Evolutionary conservation across 2,888 invertebrate species (phyloP), one percentile per base, ranked within the genome.

Genomic region (Watsonalla cultraria): DNA sequence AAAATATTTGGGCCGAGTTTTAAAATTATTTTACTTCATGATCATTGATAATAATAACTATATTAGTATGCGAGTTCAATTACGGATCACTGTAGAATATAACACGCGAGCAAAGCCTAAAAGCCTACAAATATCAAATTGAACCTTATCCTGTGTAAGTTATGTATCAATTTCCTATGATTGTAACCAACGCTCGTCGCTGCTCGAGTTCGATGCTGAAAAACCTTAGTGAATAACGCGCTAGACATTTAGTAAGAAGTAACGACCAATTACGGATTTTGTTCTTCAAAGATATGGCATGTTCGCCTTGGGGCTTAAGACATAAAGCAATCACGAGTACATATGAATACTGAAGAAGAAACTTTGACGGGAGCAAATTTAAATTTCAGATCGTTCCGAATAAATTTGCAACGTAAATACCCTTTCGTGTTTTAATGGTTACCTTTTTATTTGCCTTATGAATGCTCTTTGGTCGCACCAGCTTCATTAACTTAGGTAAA

Each of bases 311-410:
- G 66, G 75, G 68, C 63, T 71, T 68, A 74, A 77, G 74, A 74
- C 70, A 65, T 69, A 65, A 74, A 67, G 74, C 71, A 80, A 78
- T 74, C 79, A 76, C 64, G 64, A 67, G 70, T 72, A 70, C 69
- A 72, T 75, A 75, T 74, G 73, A 72, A 66, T 72, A 73, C 72
- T 74, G 72, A 59, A 66, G 57, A 74, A 49, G 74, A 74, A 85
- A 86, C 79, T 86, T 87, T 87, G 85, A 86, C 84, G 82, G 86
- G 76, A 76, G 74, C 78, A 55, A 72, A 87, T 87, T 86, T 87
- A 86, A 86, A 87, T 84, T 86, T 86, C 79, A 86, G 80, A 86
- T 86, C 78, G 70, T 66, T 74, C 65, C 57, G 85, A 84, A 87
- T 87, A 86, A 81, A 86, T 87, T 87, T 85, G 79, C 84, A 84